phyloP scores from a whole-genome alignment of 2,888 invertebrate genomes.

The Proisotoma minuta region DNA sequence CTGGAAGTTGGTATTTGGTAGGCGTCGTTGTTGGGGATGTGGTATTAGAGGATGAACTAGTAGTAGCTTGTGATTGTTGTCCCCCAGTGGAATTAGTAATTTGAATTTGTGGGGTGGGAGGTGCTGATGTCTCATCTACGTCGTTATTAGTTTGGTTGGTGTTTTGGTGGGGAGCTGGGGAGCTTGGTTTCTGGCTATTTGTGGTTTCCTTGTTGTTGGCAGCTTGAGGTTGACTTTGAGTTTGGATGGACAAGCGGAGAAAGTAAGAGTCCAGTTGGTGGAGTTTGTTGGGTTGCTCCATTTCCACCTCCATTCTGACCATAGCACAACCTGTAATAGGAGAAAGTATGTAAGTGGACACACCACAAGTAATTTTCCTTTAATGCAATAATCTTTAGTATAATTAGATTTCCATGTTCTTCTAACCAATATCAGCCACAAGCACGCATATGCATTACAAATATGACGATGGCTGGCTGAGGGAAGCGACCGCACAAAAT shows the following conservation, averaged over 20 bases:
- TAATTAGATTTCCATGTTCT: too few relatives aligned
- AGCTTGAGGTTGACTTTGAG: background rate
- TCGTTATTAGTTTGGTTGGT: too few relatives aligned
- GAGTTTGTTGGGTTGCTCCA: conserved; percentile 9
- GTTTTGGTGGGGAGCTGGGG: too few relatives aligned
- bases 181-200: too few relatives aligned
- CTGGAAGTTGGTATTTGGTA: conserved; percentile 17
- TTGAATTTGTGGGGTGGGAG: background rate
- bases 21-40: conserved; percentile 3
- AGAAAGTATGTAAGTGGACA: background rate
- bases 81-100: conserved; percentile 7
- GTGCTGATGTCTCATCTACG: too few relatives aligned
- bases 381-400: too few relatives aligned
- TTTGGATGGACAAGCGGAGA: conserved; percentile 26
- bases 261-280: conserved; percentile 40
- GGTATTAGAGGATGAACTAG: background rate
- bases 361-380: too few relatives aligned
- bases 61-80: background rate
- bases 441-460: too few relatives aligned
- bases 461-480: too few relatives aligned
- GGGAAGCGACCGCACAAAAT: too few relatives aligned
- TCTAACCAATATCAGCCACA: too few relatives aligned
- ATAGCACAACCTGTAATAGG: background rate
- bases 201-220: background rate
- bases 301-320: conserved; percentile 1